Conservation (phyloP, 1,140 invertebrate species). For the Lasioglossum albipes region DNA sequence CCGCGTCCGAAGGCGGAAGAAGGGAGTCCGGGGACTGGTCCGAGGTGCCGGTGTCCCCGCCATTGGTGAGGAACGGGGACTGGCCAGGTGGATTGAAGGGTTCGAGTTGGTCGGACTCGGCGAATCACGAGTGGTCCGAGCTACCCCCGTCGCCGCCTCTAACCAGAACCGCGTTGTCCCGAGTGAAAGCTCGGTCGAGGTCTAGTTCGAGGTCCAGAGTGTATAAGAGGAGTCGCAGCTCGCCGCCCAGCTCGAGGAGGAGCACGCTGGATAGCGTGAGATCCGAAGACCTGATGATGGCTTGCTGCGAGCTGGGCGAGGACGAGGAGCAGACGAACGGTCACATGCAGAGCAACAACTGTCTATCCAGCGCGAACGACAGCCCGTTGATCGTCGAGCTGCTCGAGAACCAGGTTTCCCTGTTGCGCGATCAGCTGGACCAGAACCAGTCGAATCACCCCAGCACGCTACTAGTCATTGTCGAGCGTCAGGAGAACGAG, state of each 20-base stretch:
- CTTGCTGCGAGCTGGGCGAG: constrained; percentile 77
- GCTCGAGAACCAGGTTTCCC: constrained; percentile 81
- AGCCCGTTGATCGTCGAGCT: constrained; percentile 79
- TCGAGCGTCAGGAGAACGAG: constrained; percentile 85
- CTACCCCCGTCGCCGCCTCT: constrained; percentile 88
- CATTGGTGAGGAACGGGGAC: constrained; percentile 75
- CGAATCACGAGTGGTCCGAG: constrained; percentile 76
- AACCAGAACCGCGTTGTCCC: constrained; percentile 85
- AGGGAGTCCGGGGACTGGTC: constrained; percentile 78
- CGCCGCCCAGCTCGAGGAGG: constrained; percentile 83
- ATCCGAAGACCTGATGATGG: constrained; percentile 81
- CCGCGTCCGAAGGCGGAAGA: constrained; percentile 86
- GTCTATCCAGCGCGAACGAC: constrained; percentile 66
- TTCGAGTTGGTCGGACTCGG: constrained; percentile 70
- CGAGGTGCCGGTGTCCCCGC: constrained; percentile 72
- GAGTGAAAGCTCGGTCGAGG: constrained; percentile 88
- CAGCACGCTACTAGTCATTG: constrained; percentile 78
- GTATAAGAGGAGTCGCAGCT: constrained; percentile 84
- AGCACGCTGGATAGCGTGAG: constrained; percentile 85
- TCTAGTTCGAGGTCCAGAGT: constrained; percentile 79
- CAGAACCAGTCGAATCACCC: constrained; percentile 72
- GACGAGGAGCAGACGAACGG: constrained; percentile 77
- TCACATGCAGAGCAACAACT: constrained; percentile 64
- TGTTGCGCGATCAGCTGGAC: constrained; percentile 80
- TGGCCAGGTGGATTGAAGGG: constrained; percentile 75